A percentile compares a stretch with the other conserved stretches of the same genome.
Conservation (phyloP, 2,888 invertebrate genomes). For the Aspidiotus destructor region DNA sequence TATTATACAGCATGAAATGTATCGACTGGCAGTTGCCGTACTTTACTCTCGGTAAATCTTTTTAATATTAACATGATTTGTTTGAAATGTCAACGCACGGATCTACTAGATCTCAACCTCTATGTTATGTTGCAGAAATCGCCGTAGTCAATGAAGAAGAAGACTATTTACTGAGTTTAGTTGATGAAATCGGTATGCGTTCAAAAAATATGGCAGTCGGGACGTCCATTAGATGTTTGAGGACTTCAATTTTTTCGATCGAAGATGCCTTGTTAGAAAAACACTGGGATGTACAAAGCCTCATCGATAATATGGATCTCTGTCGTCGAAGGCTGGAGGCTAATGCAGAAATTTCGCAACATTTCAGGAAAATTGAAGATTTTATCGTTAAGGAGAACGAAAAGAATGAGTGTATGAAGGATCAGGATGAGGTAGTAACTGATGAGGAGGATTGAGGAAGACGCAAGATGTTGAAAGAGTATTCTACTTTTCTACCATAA, state of each 20-base stretch:
- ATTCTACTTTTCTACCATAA: too few species aligned
- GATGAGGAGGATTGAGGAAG: too few species aligned
- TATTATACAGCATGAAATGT: constrained; percentile 79
- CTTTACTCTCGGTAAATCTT: constrained; percentile 65
- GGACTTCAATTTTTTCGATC: constrained; percentile 70
- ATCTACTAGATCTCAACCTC: constrained; percentile 7
- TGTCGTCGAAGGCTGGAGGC: constrained; percentile 42
- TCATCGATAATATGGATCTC: constrained; percentile 55
- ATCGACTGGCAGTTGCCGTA: constrained; percentile 69
- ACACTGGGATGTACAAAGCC: constrained; percentile 65
- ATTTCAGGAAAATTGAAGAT: too few species aligned
- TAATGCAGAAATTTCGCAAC: neutral
- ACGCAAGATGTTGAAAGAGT: too few species aligned
- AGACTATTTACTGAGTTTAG: constrained; percentile 60
- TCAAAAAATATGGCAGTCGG: constrained; percentile 72
- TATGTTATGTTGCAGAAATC: constrained; percentile 55
- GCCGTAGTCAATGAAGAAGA: constrained; percentile 79
- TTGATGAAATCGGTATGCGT: constrained; percentile 73
- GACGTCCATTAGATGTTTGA: constrained; percentile 64
- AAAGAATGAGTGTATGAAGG: too few species aligned
- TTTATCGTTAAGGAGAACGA: too few species aligned
- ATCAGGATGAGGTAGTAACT: too few species aligned
- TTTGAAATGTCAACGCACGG: neutral
- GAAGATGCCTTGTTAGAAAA: constrained; percentile 67
- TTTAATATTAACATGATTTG: neutral